Base-by-base conservation (phyloP, 53 echinoderm and acorn worm genomes). In the Apostichopus leukothele region DNA sequence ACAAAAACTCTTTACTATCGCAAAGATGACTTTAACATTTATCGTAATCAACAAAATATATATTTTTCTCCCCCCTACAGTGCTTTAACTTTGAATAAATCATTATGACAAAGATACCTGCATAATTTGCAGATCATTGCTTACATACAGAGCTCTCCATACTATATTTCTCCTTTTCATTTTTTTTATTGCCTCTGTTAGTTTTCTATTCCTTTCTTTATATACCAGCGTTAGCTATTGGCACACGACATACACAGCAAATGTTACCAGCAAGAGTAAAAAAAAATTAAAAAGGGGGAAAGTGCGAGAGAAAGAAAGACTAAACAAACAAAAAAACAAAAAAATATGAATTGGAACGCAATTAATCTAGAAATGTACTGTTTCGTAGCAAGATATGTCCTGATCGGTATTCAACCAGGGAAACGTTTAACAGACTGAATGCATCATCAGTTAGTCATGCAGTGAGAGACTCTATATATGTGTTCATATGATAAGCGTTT, bases 211-310 rank as follows among this genome's bases (percentile, higher is more conserved):
- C 39, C 39, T 39, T 39, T 39, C 39, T 39, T 39, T 39, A 39
- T 39, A 39, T 39, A 39, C 39, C 39, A 39, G 39, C 39, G 39
- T 39, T 39, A 39, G 39, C 39, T 39, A 39, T 39, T 39, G 39
- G 39, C 39, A 39, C 8, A 63, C 63, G 4, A 16, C 63, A 63
- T 63, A 63, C 63, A 7, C 63, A 63, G 63, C 63, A 63, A 63
- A 63, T 63, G 63, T 63, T 63, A 63, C 63, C 63, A 63, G 63
- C 63, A 63, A 86, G 86, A 67, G 71, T 52, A 67, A 66, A 66
- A 76, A 21, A 79, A 66, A 23, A 79, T 53, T 22, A 26, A 61
- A 87, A 52, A 78, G 87, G 86, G 78, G 87, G 52, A 20, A 76
- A 51, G 16, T 13, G 12, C 55, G 73, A 18, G 20, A 73, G 14